Evolutionary conservation across 2,888 invertebrate species (phyloP), one percentile per base, ranked within the genome.

Genomic region (Epistrophe eligans): DNA sequence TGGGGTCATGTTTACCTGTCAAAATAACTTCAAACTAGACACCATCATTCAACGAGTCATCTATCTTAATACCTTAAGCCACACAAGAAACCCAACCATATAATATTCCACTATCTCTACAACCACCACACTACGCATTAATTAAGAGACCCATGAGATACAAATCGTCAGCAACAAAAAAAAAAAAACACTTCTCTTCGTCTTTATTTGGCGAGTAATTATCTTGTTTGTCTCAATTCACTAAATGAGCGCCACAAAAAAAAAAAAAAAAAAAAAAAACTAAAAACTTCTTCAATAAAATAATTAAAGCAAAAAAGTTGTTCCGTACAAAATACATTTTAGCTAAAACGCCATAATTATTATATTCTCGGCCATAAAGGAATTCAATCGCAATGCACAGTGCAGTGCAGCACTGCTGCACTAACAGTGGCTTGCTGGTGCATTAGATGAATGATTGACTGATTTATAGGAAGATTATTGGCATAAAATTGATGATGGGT

Each of bases 181-280:
- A 40, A 38, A 62, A 72, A 64, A 71, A 62, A 60, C 43, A 43
- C 19, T 43, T 74, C n/a, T 38, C 70, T 32, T 74, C 79, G 67
- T 60, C 87, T 87, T 55, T 87, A 87, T 87, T 87, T 87, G 87
- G 83, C 76, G 76, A 79, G 83, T 87, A 87, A 87, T 87, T 87
- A 87, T 83, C 87, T 83, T 83, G 87, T 87, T 76, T 76, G 48
- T 58, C 87, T 87, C 79, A 87, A 76, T 83, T 83, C 66, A 82
- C 67, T 79, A 87, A 67, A 83, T 83, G 76, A 87, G 87, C 79
- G 85, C 79, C 85, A 79, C 73, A 77, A 28, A 55, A 15, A n/a
- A n/a, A 60, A 19, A 60, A 60, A 77, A 28, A 55, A 15, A n/a
- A n/a, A 60, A 19, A 60, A 60, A 19, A 40, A 60, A 19, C 24